Conservation (phyloP, 1,140 invertebrate genomes). For the Vanessa tameamea region DNA sequence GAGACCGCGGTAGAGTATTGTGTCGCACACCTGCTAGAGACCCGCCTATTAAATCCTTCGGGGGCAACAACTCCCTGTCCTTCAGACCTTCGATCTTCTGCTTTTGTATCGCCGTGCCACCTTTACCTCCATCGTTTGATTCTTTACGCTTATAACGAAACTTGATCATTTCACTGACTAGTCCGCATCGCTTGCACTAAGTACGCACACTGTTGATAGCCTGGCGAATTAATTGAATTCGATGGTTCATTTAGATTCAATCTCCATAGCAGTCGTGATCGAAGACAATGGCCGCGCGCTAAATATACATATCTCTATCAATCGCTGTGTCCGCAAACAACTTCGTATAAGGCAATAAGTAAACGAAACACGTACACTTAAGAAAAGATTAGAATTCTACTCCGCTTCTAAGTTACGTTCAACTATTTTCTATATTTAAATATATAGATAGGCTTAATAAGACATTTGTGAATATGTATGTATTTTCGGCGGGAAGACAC, state of each 20-base stretch:
- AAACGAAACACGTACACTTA: conserved; percentile 64
- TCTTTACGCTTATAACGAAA: conserved; percentile 84
- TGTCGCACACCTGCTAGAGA: conserved; percentile 65
- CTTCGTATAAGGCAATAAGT: conserved; percentile 69
- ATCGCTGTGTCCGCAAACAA: conserved; percentile 52
- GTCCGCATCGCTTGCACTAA: conserved; percentile 63
- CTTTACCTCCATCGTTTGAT: conserved; percentile 65
- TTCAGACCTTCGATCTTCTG: conserved; percentile 72
- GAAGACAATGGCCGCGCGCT: conserved; percentile 67
- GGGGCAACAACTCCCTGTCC: conserved; percentile 68
- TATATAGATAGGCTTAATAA: conserved; percentile 32
- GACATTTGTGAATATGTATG: conserved; percentile 27
- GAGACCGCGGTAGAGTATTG: conserved; percentile 73
- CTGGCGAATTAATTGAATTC: conserved; percentile 50
- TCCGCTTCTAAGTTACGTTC: conserved; percentile 40
- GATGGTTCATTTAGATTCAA: conserved; percentile 61
- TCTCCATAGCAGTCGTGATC: conserved; percentile 56
- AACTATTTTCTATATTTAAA: conserved; percentile 37
- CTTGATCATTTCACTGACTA: conserved; percentile 81
- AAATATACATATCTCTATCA: conserved; percentile 65
- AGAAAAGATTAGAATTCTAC: conserved; percentile 63
- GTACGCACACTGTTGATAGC: conserved; percentile 42
- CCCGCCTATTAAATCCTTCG: conserved; percentile 67
- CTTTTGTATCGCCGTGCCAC: conserved; percentile 71
- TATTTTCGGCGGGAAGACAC: conserved; percentile 61